Base-by-base conservation (phyloP, 1,140 invertebrate genomes). In the Heliconius melpomene region DNA sequence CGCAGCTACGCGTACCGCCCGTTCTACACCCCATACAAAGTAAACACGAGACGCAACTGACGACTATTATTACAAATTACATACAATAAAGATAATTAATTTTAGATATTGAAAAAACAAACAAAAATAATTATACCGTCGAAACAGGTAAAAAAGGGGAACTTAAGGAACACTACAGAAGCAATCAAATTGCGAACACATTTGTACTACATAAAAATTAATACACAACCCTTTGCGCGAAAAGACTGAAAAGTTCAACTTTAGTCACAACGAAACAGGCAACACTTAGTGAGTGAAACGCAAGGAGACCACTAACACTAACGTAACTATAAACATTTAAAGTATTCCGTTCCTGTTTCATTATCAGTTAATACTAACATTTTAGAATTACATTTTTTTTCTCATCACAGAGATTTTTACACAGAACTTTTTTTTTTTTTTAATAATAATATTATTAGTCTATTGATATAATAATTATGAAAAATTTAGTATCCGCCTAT, bases 171-270 rank as follows among this genome's bases (percentile, higher is more conserved):
- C 92, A 92, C 92, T 93, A 94, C 88, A 91, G 91, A 89, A 93
- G 93, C 93, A 94, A 94, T 94, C 91, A 93, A 93, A 94, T 94
- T 94, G 93, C 93, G 90, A 93, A 94, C 91, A 93, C 91, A 93
- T 94, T 94, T 94, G 93, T 94, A 94, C 93, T 94, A 94, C 92
- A 89, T 92, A 94, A 94, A 94, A 91, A 93, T 93, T 93, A 93
- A 94, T 94, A 94, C 93, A 94, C 93, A 94, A 94, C 93, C 93
- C 85, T 94, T 94, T 94, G 93, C 93, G 92, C 92, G 92, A 92
- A 94, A 92, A 93, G 88, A 93, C 90, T 94, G 90, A 94, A 92
- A 92, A 91, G 91, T 93, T 94, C 89, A 92, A 94, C 91, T 94
- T 93, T 92, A 90, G 87, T 92, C 89, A 88, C 86, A 87, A 86